Percentiles rank a stretch among this genome's conserved stretches.
phyloP scores from a whole-genome alignment of 2,888 invertebrate species.

The Drosophila incognita region DNA sequence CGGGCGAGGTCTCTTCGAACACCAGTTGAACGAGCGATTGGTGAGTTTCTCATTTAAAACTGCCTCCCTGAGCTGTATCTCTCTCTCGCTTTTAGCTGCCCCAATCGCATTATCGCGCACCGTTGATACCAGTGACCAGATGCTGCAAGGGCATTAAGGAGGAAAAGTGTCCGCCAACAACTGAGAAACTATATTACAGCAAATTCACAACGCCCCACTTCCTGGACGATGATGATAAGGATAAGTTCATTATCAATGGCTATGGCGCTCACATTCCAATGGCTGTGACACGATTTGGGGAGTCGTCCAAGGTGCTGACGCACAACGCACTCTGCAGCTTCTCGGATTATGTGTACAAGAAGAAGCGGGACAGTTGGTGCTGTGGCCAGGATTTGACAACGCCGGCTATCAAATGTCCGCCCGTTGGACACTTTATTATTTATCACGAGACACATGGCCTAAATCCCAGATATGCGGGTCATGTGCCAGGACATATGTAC shows the following conservation, averaged over 20 bases:
- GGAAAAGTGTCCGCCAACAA: constrained; percentile 87
- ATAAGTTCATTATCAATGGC: constrained; percentile 83
- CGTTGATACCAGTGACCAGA: constrained; percentile 88
- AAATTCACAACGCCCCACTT: constrained; percentile 83
- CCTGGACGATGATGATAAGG: constrained; percentile 79
- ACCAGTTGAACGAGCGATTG: constrained; percentile 80
- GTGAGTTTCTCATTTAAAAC: constrained; percentile 43
- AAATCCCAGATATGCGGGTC: constrained; percentile 91
- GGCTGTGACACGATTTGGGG: constrained; percentile 81
- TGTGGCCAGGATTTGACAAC: constrained; percentile 73
- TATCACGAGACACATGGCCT: constrained; percentile 91
- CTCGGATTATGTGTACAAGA: constrained; percentile 90
- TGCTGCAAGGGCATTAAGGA: constrained; percentile 89
- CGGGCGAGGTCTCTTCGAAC: constrained; percentile 70
- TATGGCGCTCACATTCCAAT: constrained; percentile 83
- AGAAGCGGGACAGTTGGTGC: constrained; percentile 91
- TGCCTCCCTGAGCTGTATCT: not conserved
- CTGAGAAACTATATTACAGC: constrained; percentile 82
- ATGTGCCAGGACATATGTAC: constrained; percentile 90
- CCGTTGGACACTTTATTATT: constrained; percentile 86
- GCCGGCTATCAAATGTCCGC: constrained; percentile 73
- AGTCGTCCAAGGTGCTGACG: constrained; percentile 87
- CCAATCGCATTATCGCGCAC: constrained; percentile 89
- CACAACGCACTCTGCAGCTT: constrained; percentile 91
- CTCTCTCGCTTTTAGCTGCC: constrained; percentile 88